These are phyloP conservation scores for Phalera bucephala DNA, from an alignment of 2,888 invertebrate genomes.

Conservation along the genomic window DNA sequence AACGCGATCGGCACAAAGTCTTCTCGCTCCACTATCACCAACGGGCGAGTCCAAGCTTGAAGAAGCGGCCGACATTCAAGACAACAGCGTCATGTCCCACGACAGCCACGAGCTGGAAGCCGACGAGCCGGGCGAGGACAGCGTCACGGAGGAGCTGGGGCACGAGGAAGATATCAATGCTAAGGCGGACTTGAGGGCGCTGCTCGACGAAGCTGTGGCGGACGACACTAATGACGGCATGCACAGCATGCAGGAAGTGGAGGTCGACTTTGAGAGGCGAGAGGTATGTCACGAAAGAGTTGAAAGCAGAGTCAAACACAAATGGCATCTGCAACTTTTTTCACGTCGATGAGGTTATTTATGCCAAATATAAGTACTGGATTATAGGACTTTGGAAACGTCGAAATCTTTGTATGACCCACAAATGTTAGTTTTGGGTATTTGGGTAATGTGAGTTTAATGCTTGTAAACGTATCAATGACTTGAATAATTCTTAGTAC, in stretches of 20 bases:
- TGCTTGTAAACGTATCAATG: too few species aligned
- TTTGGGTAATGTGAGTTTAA: too few species aligned
- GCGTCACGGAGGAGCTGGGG: neutral
- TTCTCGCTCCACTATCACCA: conserved; percentile 58
- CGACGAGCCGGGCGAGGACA: conserved; percentile 9
- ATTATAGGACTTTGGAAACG: too few species aligned
- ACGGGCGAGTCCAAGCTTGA: conserved; percentile 15
- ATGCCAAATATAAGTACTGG: too few species aligned
- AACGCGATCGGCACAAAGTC: conserved; percentile 56
- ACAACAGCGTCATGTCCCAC: conserved; percentile 10
- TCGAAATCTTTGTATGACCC: too few species aligned
- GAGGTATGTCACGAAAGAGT: conserved; percentile 8
- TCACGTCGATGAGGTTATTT: too few species aligned
- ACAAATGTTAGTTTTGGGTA: too few species aligned
- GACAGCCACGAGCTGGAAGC: conserved; percentile 11
- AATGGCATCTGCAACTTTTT: too few species aligned
- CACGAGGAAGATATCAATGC: conserved; percentile 11
- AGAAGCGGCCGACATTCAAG: conserved; percentile 25
- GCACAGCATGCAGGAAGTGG: conserved; percentile 35
- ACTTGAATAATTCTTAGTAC: too few species aligned
- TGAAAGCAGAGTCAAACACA: too few species aligned
- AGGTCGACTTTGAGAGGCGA: conserved; percentile 21
- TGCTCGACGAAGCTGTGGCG: conserved; percentile 28
- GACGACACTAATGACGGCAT: conserved; percentile 26
- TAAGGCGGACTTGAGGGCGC: conserved; percentile 40